Percentiles rank a stretch among this genome's conserved stretches.
phyloP scores from a whole-genome alignment of 1,140 invertebrate species.

The Planococcus citri region DNA sequence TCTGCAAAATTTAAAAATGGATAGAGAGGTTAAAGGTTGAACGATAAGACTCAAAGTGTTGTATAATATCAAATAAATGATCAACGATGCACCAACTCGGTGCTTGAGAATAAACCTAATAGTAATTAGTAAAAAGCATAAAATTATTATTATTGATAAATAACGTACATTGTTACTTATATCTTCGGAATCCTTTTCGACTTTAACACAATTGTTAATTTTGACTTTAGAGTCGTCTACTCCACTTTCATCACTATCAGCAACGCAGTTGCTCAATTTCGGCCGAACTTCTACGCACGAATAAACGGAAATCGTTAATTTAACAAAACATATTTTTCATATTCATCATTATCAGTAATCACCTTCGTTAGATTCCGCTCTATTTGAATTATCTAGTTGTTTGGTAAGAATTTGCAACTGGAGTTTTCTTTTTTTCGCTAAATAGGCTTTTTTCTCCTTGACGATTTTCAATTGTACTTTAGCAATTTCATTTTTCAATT shows the following conservation, averaged over 20 bases:
- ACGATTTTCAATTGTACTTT: conserved; percentile 5
- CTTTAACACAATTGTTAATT: not conserved
- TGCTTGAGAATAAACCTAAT: no score
- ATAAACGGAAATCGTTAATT: not conserved
- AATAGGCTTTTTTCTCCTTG: conserved; percentile 9
- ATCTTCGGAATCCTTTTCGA: not conserved
- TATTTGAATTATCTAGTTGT: conserved; percentile 3
- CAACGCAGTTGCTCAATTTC: not conserved
- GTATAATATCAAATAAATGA: no score
- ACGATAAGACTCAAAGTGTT: not conserved
- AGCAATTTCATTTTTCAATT: conserved; percentile 9
- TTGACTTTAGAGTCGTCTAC: not conserved
- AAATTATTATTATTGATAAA: not conserved
- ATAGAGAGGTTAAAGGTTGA: not conserved
- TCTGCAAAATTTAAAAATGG: not conserved
- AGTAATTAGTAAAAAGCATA: no score
- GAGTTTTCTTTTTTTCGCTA: not conserved
- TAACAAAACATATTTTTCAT: not conserved
- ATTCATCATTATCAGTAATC: not conserved
- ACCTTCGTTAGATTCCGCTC: not conserved
- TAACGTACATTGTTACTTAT: not conserved
- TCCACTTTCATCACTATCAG: not conserved
- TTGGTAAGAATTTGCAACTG: conserved; percentile 6
- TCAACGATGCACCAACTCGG: no score
- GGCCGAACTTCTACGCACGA: not conserved